phyloP scores from a whole-genome alignment of 2,888 invertebrate species.

The Nymphalis urticae region DNA sequence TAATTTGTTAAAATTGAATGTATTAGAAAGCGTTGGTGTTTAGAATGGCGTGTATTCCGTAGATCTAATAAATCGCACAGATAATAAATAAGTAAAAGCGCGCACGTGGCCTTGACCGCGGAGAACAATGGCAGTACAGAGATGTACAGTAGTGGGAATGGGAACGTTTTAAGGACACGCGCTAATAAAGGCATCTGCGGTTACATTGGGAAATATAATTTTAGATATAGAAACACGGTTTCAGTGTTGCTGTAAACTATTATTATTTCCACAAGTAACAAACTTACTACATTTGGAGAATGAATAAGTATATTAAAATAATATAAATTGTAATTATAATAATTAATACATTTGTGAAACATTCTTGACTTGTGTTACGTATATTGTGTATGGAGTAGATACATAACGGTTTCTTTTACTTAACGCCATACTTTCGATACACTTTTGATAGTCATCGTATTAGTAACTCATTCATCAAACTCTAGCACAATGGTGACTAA shows the following conservation, averaged over 20 bases:
- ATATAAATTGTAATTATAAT: too few relatives aligned
- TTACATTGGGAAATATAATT: slow-evolving; percentile 15
- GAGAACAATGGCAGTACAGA: slow-evolving; percentile 37
- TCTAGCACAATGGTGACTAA: slow-evolving; percentile 2
- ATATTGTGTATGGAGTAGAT: background rate
- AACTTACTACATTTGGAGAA: too few relatives aligned
- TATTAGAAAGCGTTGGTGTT: slow-evolving; percentile 25
- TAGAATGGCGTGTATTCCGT: slow-evolving; percentile 16
- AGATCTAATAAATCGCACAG: slow-evolving; percentile 30
- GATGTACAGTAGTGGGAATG: slow-evolving; percentile 34
- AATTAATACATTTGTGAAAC: too few relatives aligned
- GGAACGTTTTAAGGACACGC: slow-evolving; percentile 30
- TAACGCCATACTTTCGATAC: background rate
- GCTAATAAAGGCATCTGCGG: slow-evolving; percentile 28
- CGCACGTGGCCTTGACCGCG: slow-evolving; percentile 43
- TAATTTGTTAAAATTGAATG: too few relatives aligned
- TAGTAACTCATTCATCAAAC: slow-evolving; percentile 1
- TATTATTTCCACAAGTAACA: background rate
- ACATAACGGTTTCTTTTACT: background rate
- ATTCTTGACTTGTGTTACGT: too few relatives aligned
- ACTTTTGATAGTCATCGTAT: background rate
- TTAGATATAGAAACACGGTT: background rate
- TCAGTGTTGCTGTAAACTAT: background rate
- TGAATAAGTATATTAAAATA: too few relatives aligned
- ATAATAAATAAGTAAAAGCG: slow-evolving; percentile 41